Evolutionary conservation across 1,140 invertebrate genomes (phyloP).

Genomic region (Cecropterus lyciades): DNA sequence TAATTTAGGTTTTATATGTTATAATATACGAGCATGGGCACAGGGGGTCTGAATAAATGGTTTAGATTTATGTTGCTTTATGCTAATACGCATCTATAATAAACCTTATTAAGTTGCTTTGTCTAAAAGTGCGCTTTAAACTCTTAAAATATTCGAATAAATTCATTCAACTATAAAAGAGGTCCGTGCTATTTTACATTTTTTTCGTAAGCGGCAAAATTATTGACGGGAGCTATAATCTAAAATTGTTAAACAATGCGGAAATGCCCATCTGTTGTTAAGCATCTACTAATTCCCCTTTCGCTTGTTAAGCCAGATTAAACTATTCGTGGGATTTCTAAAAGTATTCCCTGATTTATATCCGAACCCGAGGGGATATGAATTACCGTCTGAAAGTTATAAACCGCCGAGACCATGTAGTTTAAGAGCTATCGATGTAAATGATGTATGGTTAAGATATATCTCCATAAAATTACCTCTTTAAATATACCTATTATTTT

Average conservation of each 20-base stretch:
- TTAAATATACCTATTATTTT: too few species aligned
- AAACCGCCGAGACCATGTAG: slow-evolving; percentile 8
- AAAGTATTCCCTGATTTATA: slow-evolving; percentile 69
- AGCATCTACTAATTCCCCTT: slow-evolving; percentile 62
- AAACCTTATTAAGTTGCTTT: too few species aligned
- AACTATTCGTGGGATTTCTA: slow-evolving; percentile 71
- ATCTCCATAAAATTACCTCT: too few species aligned
- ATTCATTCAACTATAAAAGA: too few species aligned
- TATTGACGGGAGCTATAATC: slow-evolving; percentile 7
- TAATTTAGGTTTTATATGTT: too few species aligned
- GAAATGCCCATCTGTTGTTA: slow-evolving; percentile 54
- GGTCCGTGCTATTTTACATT: not conserved
- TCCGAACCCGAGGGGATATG: slow-evolving; percentile 60
- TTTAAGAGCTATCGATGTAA: not conserved
- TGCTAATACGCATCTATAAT: too few species aligned
- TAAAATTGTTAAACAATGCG: slow-evolving; percentile 48
- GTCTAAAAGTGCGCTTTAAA: too few species aligned
- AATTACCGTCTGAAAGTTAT: slow-evolving; percentile 37
- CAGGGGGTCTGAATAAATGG: too few species aligned
- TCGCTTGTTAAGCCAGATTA: slow-evolving; percentile 62
- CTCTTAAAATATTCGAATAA: too few species aligned
- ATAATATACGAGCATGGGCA: too few species aligned
- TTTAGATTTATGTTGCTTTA: too few species aligned
- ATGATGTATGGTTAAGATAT: not conserved
- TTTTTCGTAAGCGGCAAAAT: not conserved